phyloP scores from a whole-genome alignment of 2,888 invertebrate species.

The Rhorus exstirpatorius region DNA sequence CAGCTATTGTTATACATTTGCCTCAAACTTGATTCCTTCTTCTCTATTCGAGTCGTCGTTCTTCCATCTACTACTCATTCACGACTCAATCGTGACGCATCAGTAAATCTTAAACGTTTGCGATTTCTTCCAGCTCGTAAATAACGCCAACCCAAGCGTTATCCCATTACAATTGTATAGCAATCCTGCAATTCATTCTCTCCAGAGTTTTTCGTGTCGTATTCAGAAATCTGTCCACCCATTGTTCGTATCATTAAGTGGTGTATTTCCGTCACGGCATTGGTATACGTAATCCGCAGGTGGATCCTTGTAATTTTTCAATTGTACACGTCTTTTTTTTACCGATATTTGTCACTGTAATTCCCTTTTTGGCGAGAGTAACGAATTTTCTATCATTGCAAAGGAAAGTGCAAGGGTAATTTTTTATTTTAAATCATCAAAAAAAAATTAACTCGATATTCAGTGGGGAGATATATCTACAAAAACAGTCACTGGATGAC shows the following conservation, averaged over 20 bases:
- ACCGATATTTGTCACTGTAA: too few relatives aligned
- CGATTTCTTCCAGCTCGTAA: slow-evolving; percentile 27
- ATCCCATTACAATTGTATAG: slow-evolving; percentile 34
- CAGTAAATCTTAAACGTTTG: slow-evolving; percentile 31
- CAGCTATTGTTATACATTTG: neutral
- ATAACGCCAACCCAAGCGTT: slow-evolving; percentile 17
- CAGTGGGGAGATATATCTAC: too few relatives aligned
- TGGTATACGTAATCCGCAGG: neutral
- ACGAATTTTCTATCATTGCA: too few relatives aligned
- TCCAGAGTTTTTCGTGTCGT: slow-evolving; percentile 14
- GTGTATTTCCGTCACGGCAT: slow-evolving; percentile 23
- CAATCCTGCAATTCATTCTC: slow-evolving; percentile 51
- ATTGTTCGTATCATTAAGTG: slow-evolving; percentile 17
- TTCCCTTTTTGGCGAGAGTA: too few relatives aligned
- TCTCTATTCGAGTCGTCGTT: neutral
- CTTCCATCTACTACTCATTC: too few relatives aligned
- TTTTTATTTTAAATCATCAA: too few relatives aligned
- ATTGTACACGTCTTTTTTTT: too few relatives aligned
- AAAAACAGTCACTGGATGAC: too few relatives aligned
- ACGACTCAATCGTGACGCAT: too few relatives aligned
- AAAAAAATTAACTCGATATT: too few relatives aligned
- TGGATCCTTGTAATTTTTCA: neutral
- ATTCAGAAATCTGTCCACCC: slow-evolving; percentile 4
- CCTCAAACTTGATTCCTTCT: neutral
- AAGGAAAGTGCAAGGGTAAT: too few relatives aligned